These are phyloP conservation scores for Quadroppia sp. DNA, from an alignment of 2,888 invertebrate genomes.

Conservation along the genomic window DNA sequence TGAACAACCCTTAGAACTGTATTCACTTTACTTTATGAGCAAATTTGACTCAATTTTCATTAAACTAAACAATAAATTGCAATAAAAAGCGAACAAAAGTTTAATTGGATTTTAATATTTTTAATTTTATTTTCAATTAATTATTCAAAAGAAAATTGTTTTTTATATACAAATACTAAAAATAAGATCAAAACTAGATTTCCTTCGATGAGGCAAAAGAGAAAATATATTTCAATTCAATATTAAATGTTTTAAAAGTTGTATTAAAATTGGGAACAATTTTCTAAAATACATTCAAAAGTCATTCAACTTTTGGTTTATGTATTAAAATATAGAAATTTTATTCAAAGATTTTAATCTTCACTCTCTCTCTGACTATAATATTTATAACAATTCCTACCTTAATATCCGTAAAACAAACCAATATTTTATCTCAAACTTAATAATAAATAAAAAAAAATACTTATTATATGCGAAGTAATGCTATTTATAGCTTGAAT, in stretches of 20 bases:
- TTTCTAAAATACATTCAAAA: neutral
- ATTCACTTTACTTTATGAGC: too few species aligned
- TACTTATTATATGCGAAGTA: too few species aligned
- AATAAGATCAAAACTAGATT: neutral
- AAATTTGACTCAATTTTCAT: too few species aligned
- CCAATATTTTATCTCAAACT: neutral
- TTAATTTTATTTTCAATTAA: neutral
- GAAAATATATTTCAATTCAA: constrained; percentile 1
- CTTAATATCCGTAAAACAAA: neutral
- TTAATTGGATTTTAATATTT: neutral
- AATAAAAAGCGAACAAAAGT: neutral
- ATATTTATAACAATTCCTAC: neutral
- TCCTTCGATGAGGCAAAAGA: neutral
- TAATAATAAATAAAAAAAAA: too few species aligned
- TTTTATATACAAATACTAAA: neutral
- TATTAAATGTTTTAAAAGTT: neutral
- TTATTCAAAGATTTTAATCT: constrained; percentile 1
- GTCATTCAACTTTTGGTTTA: constrained; percentile 21
- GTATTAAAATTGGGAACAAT: constrained; percentile 18
- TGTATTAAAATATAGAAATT: neutral
- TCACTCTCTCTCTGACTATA: constrained; percentile 7
- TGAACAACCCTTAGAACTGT: too few species aligned
- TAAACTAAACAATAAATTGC: too few species aligned
- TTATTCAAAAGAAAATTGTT: neutral
- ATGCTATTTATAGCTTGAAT: too few species aligned